Evolutionary conservation across 2,797 vertebrate species (phyloP).

Genomic region (Parauchenoglanis ngamensis): DNA sequence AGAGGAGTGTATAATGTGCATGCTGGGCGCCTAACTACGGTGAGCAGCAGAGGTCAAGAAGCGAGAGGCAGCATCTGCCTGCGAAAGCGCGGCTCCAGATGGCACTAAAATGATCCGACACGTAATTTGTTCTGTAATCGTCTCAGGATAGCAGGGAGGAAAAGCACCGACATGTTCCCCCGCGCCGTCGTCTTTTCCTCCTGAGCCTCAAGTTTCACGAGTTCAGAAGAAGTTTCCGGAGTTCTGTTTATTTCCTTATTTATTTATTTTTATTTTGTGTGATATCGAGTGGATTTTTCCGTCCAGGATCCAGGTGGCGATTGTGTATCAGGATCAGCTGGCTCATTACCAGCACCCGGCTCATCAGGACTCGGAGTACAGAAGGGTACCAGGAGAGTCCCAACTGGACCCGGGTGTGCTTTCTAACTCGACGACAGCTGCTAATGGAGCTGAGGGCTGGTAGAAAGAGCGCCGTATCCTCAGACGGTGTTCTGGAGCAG

Average conservation of each 20-base stretch:
- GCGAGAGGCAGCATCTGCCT: constrained; percentile 4
- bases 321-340: constrained; percentile 22
- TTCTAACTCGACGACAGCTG: constrained; percentile 8
- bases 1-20: background rate
- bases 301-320: constrained; percentile 9
- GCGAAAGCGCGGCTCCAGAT: background rate
- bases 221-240: too few species aligned
- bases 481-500: background rate
- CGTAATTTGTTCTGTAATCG: constrained; percentile 1
- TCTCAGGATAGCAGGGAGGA: constrained; percentile 2
- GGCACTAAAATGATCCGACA: background rate
- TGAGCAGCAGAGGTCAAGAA: background rate
- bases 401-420: background rate
- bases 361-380: background rate
- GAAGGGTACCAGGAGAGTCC: constrained; percentile 2
- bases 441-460: background rate
- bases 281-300: background rate
- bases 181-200: background rate
- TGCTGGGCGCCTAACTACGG: constrained; percentile 4
- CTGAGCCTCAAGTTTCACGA: background rate
- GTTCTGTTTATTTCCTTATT: background rate
- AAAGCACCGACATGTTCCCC: background rate
- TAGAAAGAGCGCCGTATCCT: background rate
- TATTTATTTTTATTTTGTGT: background rate
- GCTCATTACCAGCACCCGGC: constrained; percentile 19